phyloP scores from a whole-genome alignment of 1,140 invertebrate species.

The Asobara japonica region DNA sequence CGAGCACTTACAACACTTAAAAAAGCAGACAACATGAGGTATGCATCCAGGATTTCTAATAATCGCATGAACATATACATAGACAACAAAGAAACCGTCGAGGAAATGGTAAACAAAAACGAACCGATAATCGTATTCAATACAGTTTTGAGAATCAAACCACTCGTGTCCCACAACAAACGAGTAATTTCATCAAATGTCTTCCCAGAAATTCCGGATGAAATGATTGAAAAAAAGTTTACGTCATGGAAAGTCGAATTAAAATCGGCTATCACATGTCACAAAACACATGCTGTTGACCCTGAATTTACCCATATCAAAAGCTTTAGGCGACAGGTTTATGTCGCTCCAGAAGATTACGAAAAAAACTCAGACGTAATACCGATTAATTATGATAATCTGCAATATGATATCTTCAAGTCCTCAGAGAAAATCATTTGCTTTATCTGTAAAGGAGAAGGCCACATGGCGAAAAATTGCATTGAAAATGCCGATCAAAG shows the following conservation, averaged over 20 bases:
- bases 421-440: conserved; percentile 26
- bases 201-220: conserved; percentile 25
- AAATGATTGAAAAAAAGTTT: too few species aligned
- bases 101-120: background rate
- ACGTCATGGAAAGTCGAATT: background rate
- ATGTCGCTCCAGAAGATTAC: background rate
- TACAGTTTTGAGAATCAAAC: background rate
- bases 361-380: conserved; percentile 21
- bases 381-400: conserved; percentile 24
- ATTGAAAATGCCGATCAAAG: background rate
- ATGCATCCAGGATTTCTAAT: background rate
- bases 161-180: conserved; percentile 25
- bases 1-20: too few species aligned
- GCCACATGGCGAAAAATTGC: conserved; percentile 34
- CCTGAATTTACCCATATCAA: conserved; percentile 28
- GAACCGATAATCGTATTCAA: background rate
- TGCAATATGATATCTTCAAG: conserved; percentile 29
- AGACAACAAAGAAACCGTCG: background rate
- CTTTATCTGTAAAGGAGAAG: conserved; percentile 32
- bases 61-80: background rate
- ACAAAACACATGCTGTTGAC: background rate
- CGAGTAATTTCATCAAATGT: conserved; percentile 34
- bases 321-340: conserved; percentile 34
- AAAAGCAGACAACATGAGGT: too few species aligned
- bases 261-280: background rate